Evolutionary conservation across 2,888 invertebrate genomes (phyloP).

Genomic region (Druceiella hillmani): DNA sequence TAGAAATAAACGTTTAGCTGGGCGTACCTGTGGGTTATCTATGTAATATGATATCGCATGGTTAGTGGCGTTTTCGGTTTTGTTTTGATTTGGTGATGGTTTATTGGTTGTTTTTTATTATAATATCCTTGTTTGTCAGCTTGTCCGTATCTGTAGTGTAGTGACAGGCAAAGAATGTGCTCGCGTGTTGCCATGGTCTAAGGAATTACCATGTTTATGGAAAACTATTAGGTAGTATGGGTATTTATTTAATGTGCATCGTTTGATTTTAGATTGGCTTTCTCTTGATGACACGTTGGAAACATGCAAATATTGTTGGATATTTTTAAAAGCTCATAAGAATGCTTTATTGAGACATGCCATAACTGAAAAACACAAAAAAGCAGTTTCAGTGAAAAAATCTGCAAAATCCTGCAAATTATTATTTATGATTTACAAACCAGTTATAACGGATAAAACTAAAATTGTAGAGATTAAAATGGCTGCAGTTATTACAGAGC

Average conservation of each 20-base stretch:
- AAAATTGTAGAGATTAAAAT: constrained; percentile 24
- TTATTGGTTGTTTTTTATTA: too few relatives aligned
- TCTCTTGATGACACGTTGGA: constrained; percentile 18
- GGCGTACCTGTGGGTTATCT: too few relatives aligned
- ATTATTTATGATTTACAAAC: constrained; percentile 11
- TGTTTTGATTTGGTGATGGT: too few relatives aligned
- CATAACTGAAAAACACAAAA: constrained; percentile 25
- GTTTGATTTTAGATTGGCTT: constrained; percentile 18
- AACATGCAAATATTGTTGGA: constrained; percentile 21
- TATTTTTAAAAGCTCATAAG: constrained; percentile 24
- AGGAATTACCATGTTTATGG: not conserved
- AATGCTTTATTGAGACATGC: constrained; percentile 25
- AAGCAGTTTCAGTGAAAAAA: constrained; percentile 14
- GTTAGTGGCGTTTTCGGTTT: too few relatives aligned
- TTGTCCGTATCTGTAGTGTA: too few relatives aligned
- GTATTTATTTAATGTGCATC: constrained; percentile 7
- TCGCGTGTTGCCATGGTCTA: constrained; percentile 3
- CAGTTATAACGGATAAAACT: constrained; percentile 9
- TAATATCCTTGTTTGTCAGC: too few relatives aligned
- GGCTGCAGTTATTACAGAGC: constrained; percentile 25
- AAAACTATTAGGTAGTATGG: not conserved
- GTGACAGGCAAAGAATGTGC: not conserved
- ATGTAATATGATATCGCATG: too few relatives aligned
- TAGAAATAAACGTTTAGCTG: too few relatives aligned
- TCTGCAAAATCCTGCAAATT: constrained; percentile 14